Conservation (phyloP, 2,113 vertebrate genomes). For the Nesospiza acunhae region DNA sequence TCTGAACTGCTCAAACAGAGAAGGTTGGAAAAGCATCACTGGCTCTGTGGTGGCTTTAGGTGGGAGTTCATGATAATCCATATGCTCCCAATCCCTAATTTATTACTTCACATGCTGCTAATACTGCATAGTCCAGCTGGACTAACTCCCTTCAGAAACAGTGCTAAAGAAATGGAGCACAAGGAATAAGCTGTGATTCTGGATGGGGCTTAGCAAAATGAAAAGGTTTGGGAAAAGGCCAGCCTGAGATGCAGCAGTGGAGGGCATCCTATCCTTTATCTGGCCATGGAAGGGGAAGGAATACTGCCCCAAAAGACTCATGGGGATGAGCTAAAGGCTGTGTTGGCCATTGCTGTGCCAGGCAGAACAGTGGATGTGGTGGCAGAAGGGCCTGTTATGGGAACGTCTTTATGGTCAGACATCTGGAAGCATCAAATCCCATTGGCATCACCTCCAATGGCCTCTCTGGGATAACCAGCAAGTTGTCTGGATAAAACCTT, state of each 20-base stretch:
- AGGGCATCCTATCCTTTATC: not conserved
- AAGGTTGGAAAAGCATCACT: not conserved
- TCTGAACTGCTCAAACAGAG: not conserved
- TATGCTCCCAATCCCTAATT: not conserved
- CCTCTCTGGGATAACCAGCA: not conserved
- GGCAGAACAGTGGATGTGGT: rapidly evolving
- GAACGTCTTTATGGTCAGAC: not conserved
- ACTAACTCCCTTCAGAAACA: not conserved
- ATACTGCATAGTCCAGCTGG: not conserved
- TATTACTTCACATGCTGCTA: slow-evolving; percentile 2
- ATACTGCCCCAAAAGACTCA: not conserved
- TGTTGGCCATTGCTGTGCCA: not conserved
- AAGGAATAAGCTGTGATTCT: not conserved
- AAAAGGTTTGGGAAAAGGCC: not conserved
- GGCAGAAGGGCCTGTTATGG: not conserved
- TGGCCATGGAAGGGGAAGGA: not conserved
- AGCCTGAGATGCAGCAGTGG: not conserved
- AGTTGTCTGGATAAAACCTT: not conserved
- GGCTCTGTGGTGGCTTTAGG: not conserved
- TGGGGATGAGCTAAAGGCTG: not conserved
- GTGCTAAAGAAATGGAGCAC: not conserved
- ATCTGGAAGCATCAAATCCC: not conserved
- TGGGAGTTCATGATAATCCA: not conserved
- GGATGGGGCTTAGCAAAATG: not conserved
- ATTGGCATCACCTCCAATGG: not conserved